Conservation (phyloP, 2,113 vertebrate species). For the Indri indri region DNA sequence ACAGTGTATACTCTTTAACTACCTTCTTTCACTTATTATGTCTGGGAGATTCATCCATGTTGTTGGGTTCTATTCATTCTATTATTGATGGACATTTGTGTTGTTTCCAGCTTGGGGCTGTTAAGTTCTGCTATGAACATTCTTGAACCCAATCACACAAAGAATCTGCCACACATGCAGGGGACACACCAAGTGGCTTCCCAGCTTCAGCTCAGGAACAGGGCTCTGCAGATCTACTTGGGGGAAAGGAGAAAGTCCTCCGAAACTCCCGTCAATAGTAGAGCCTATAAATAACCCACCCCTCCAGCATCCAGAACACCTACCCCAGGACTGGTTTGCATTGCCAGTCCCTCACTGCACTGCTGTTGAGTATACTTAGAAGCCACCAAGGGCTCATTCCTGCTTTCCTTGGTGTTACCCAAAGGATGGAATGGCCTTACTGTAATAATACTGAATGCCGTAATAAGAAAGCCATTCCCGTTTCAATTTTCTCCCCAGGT, state of each 20-base stretch:
- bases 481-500: too few relatives aligned
- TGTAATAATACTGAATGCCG: neutral
- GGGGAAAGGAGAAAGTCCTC: neutral
- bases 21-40: neutral
- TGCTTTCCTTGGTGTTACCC: neutral
- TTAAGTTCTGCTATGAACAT: neutral
- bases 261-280: neutral
- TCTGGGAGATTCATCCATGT: neutral
- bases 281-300: neutral
- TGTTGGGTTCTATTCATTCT: neutral
- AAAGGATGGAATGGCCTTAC: neutral
- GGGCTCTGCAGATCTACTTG: neutral
- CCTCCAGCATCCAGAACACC: too few relatives aligned
- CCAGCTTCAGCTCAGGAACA: neutral
- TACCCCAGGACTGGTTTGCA: neutral
- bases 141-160: neutral
- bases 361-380: neutral
- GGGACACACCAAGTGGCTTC: neutral
- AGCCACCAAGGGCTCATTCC: neutral
- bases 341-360: neutral
- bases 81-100: neutral
- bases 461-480: neutral
- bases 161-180: too few relatives aligned
- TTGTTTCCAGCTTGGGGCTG: neutral
- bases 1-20: neutral